Base-by-base conservation (phyloP, 92 coral and sea anemone genomes). In the Chrysogorgia sp. region DNA sequence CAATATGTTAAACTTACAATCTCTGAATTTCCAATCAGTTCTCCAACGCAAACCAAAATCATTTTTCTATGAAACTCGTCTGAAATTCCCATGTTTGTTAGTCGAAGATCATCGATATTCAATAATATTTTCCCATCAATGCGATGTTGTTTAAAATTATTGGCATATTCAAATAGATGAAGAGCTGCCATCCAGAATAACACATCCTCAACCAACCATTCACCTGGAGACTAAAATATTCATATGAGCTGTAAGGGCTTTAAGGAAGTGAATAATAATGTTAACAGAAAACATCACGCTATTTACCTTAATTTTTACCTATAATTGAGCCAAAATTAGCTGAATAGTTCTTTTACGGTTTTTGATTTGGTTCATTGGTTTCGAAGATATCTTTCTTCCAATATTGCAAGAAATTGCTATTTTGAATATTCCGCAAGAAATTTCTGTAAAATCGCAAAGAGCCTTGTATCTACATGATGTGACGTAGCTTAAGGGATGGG, bases 131-230 rank as follows among this genome's bases (percentile, higher is more conserved):
- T 32, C 43, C 98, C 97, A 66, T 74, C 71, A 0, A 93, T 87
- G 12, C 74, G 75, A 76, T 61, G 55, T 50, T 90, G 91, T 65
- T 81, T 71, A 76, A 93, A 93, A 58, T 74, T 31, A 62, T 89
- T 85, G 17, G 98, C 97, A 87, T 88, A 93, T 20, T 82, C 75
- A 68, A 84, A 93, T 37, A 83, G 58, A 47, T 86, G 86, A 40
- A 86, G 85, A 13, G 90, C 91, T 3, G 98, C 97, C 32, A 93
- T 83, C 98, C 98, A 93, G 63, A 81, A 34, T 47, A 88, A 71
- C 12, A 93, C 94, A 81, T 93, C 97, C 22, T 78, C 85, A 3
- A 75, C 82, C 8, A 87, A 81, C 97, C 97, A 93, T 34, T 93
- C 94, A n/a, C 80, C 86, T 0, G 84, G 70, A 10, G 89, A 88